phyloP scores from a whole-genome alignment of 2,888 invertebrate genomes.

The Torymus texanus region DNA sequence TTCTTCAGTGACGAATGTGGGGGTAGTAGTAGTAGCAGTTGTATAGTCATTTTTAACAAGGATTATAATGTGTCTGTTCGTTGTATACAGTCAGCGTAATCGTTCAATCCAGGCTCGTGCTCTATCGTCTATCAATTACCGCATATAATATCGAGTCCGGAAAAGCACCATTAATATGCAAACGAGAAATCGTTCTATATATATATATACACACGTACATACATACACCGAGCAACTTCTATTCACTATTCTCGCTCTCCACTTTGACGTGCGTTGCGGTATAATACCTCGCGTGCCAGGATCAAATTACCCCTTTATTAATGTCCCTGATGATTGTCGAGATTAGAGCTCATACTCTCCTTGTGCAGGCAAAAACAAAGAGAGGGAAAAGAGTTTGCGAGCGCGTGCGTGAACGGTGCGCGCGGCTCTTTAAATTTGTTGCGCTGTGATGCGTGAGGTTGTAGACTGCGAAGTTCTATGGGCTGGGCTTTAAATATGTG shows the following conservation, averaged over 20 bases:
- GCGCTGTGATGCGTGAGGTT: no score
- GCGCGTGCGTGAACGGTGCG: no score
- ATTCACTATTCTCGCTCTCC: background rate
- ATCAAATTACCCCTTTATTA: slow-evolving; percentile 51
- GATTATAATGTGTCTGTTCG: no score
- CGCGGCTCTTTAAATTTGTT: no score
- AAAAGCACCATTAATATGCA: slow-evolving; percentile 40
- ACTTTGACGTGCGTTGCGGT: background rate
- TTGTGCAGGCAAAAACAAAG: background rate
- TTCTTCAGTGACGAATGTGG: no score
- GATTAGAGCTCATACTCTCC: slow-evolving; percentile 30
- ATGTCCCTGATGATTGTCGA: slow-evolving; percentile 46
- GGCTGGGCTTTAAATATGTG: no score
- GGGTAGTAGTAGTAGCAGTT: no score
- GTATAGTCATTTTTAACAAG: no score
- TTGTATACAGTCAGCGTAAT: no score
- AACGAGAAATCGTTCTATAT: slow-evolving; percentile 35
- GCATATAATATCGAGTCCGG: slow-evolving; percentile 2
- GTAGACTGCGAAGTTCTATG: no score
- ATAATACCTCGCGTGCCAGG: slow-evolving; percentile 35
- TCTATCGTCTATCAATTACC: no score
- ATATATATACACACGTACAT: background rate
- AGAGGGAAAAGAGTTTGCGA: background rate
- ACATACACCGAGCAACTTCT: background rate
- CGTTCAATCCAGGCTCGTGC: no score